phyloP scores from a whole-genome alignment of 2,888 invertebrate species.

The Agonopterix heracliana region DNA sequence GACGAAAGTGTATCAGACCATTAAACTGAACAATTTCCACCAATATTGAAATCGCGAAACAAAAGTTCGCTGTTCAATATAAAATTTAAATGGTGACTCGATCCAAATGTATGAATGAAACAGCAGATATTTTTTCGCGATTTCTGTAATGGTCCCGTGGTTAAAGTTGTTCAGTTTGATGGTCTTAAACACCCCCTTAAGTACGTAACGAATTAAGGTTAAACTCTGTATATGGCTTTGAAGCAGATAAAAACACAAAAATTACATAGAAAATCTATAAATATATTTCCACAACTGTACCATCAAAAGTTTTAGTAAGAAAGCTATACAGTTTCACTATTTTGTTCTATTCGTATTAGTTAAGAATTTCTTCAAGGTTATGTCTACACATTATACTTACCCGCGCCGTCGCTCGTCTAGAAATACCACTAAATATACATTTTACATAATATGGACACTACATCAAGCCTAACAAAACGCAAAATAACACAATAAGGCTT shows the following conservation, averaged over 20 bases:
- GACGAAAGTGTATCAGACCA: too few species aligned
- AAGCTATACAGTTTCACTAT: constrained; percentile 54
- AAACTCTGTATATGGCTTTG: too few species aligned
- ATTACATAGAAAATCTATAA: background rate
- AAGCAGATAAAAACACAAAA: background rate
- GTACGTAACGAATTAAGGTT: too few species aligned
- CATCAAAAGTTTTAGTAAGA: constrained; percentile 36
- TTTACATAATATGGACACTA: constrained; percentile 51
- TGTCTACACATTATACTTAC: constrained; percentile 58
- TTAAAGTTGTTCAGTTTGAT: too few species aligned
- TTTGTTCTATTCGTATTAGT: constrained; percentile 25
- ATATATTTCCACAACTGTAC: constrained; percentile 54
- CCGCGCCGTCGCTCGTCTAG: constrained; percentile 23
- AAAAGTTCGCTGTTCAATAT: too few species aligned
- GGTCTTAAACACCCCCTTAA: too few species aligned
- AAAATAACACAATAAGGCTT: constrained; percentile 66
- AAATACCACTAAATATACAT: constrained; percentile 40
- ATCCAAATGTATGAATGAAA: too few species aligned
- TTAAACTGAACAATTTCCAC: too few species aligned
- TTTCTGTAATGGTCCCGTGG: too few species aligned
- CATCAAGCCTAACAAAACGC: constrained; percentile 71
- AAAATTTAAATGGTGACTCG: too few species aligned
- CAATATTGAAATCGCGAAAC: too few species aligned
- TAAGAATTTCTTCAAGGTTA: constrained; percentile 7
- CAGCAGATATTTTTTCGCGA: too few species aligned